phyloP scores from a whole-genome alignment of 2,113 vertebrate genomes.

The Procapra przewalskii region DNA sequence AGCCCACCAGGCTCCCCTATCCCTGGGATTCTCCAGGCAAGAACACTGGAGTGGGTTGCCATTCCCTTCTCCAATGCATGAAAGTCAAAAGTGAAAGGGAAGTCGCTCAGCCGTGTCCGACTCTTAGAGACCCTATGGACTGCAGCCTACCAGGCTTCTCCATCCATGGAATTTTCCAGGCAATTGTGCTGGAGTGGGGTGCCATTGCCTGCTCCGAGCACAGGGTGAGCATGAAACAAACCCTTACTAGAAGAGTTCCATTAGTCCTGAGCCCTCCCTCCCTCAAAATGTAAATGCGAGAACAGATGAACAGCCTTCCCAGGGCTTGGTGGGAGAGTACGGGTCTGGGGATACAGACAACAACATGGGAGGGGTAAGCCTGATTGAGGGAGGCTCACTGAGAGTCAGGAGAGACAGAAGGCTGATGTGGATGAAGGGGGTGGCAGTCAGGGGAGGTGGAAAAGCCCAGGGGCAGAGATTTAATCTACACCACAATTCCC shows the following conservation, averaged over 20 bases:
- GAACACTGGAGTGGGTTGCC: background rate
- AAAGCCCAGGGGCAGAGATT: background rate
- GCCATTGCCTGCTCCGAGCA: background rate
- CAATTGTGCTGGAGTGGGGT: background rate
- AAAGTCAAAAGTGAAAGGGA: background rate
- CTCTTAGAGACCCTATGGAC: background rate
- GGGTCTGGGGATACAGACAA: background rate
- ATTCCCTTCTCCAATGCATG: background rate
- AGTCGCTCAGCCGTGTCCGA: fast-evolving
- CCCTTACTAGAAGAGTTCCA: background rate
- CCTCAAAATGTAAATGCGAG: background rate
- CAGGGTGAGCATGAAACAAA: background rate
- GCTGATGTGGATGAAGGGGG: background rate
- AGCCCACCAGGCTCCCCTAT: background rate
- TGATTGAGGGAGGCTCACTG: fast-evolving
- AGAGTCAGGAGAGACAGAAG: background rate
- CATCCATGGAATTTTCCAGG: background rate
- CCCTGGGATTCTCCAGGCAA: background rate
- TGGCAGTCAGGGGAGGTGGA: no score
- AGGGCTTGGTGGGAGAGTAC: background rate
- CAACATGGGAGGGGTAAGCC: fast-evolving
- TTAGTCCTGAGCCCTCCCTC: background rate
- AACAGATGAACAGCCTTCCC: background rate
- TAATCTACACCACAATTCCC: background rate
- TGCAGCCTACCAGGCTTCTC: background rate